Evolutionary conservation across 2,888 invertebrate genomes (phyloP), one percentile per base, ranked within the genome.

Genomic region (Diplazon laetatorius): DNA sequence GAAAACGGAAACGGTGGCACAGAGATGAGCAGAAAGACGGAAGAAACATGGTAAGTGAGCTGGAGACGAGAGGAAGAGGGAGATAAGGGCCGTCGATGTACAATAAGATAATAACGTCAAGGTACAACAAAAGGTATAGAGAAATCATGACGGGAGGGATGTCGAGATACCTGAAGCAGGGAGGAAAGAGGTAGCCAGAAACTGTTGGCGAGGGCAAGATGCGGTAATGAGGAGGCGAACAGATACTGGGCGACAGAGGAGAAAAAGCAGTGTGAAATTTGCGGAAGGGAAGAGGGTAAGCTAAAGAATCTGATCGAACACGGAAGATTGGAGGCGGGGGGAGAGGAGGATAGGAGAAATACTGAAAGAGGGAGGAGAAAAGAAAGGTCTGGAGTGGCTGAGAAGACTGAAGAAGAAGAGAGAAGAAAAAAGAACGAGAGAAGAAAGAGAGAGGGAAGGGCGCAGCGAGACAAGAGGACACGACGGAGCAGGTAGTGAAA

Each of bases 21-120:
- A n/a, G n/a, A n/a, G n/a, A n/a, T n/a, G n/a, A n/a, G n/a, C n/a
- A n/a, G n/a, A n/a, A n/a, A n/a, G n/a, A 42, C 16, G 70, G 71
- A 42, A 44, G 30, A 75, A 73, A 79, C 30, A 73, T 78, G 71
- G 80, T 78, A 80, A 78, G 63, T 68, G 70, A 55, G 71, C 74
- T 72, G 72, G 79, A 76, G 78, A 74, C 72, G 70, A 73, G 70
- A 79, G 74, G 75, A 68, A 60, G 78, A 81, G 80, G 73, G n/a
- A 78, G 60, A 73, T 20, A 79, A 18, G 52, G 44, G 18, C 57
- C 59, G 37, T 57, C 42, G 66, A 66, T 59, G n/a, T 9, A 12
- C 59, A 18, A 39, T n/a, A 59, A n/a, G 18, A n/a, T 59, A 39
- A 2, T 5, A 39, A 12, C 2, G 3, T 39, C 20, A 12, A 39